Conservation (phyloP, 1,140 invertebrate genomes). For the Drosophila melanica region DNA sequence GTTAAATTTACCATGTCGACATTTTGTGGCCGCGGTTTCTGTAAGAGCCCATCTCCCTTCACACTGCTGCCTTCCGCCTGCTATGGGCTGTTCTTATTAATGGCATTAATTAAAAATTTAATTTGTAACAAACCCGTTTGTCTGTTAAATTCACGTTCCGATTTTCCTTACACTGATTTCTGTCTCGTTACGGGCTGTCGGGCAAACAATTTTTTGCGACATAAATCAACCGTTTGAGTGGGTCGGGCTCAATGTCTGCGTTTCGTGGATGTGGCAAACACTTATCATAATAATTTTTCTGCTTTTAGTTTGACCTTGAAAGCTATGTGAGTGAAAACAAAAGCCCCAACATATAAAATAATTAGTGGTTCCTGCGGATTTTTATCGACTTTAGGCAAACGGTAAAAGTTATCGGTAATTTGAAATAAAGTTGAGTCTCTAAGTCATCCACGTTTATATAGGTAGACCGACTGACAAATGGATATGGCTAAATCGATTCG, state of each 20-base stretch:
- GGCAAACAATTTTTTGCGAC: slow-evolving; percentile 16
- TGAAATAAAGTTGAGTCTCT: too few species aligned
- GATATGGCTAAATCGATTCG: too few species aligned
- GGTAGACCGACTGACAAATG: too few species aligned
- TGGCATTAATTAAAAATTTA: slow-evolving; percentile 74
- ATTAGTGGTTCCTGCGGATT: too few species aligned
- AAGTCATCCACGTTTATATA: too few species aligned
- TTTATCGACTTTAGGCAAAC: too few species aligned
- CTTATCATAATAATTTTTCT: slow-evolving; percentile 31
- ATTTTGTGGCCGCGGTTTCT: slow-evolving; percentile 20
- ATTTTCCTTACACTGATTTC: slow-evolving; percentile 24
- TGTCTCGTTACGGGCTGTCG: slow-evolving; percentile 5
- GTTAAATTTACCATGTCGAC: slow-evolving; percentile 53
- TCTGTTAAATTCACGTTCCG: slow-evolving; percentile 17
- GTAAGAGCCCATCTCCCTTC: background rate
- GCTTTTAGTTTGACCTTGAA: slow-evolving; percentile 2
- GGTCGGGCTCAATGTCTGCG: background rate
- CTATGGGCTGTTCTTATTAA: slow-evolving; percentile 52
- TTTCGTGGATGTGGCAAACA: slow-evolving; percentile 3
- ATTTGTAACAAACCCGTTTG: slow-evolving; percentile 69
- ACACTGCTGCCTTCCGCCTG: background rate
- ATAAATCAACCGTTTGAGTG: slow-evolving; percentile 34
- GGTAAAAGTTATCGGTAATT: too few species aligned
- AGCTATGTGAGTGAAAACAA: too few species aligned
- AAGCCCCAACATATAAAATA: too few species aligned